Conservation (phyloP, 2,888 invertebrate genomes). For the Zaprionus obscuricornis region DNA sequence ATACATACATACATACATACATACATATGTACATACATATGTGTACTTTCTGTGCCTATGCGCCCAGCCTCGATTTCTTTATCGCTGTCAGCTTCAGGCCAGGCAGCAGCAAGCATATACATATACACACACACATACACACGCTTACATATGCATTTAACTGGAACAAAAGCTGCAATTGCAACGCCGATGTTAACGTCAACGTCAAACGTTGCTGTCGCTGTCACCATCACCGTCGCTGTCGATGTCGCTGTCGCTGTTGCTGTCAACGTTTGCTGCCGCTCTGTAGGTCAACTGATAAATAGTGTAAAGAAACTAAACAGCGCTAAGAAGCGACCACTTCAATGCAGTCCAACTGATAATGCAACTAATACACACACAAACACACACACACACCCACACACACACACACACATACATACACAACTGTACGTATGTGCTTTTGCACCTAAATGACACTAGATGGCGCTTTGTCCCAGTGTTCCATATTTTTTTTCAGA, state of each 20-base stretch:
- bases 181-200: conserved; percentile 10
- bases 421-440: not conserved
- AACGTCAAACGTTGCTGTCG: not conserved
- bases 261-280: conserved; percentile 14
- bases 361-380: conserved; percentile 13
- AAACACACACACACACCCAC: not conserved
- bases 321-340: conserved; percentile 45
- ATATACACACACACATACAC: too few species aligned
- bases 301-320: conserved; percentile 49
- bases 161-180: conserved; percentile 45
- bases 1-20: not conserved
- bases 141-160: too few species aligned
- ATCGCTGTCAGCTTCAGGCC: conserved; percentile 47
- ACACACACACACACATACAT: not conserved
- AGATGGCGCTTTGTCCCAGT: too few species aligned
- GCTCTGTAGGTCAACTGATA: conserved; percentile 72
- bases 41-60: not conserved
- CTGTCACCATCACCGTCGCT: conserved; percentile 2
- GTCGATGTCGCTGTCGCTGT: not conserved
- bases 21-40: not conserved
- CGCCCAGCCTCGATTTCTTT: conserved; percentile 38
- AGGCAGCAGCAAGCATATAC: conserved; percentile 18
- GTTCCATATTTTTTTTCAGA: too few species aligned
- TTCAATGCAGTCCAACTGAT: conserved; percentile 49
- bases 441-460: conserved; percentile 16